phyloP scores from a whole-genome alignment of 2,888 invertebrate genomes.

The Meliscaeva auricollis region DNA sequence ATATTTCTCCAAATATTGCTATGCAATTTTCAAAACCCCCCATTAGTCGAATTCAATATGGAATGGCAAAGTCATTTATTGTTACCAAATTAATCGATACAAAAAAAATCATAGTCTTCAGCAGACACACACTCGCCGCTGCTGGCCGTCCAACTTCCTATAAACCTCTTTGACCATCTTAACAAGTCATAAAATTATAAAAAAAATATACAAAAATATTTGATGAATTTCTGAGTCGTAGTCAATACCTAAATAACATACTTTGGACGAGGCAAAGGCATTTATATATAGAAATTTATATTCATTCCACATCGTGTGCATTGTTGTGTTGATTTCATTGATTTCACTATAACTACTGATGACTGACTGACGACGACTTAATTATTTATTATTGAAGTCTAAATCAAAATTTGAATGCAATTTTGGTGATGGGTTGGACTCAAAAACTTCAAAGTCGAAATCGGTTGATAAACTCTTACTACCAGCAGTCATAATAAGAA shows the following conservation, averaged over 20 bases:
- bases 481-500: neutral
- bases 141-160: slow-evolving; percentile 60
- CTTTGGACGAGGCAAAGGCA: neutral
- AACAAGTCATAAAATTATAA: slow-evolving; percentile 50
- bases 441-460: slow-evolving; percentile 15
- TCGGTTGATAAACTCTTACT: slow-evolving; percentile 2
- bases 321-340: slow-evolving; percentile 33
- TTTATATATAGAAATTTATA: slow-evolving; percentile 51
- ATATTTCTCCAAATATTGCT: slow-evolving; percentile 45
- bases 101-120: slow-evolving; percentile 13
- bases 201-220: slow-evolving; percentile 23
- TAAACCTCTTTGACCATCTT: slow-evolving; percentile 56
- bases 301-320: slow-evolving; percentile 40
- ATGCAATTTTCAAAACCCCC: slow-evolving; percentile 25
- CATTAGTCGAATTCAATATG: slow-evolving; percentile 30
- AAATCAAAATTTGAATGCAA: slow-evolving; percentile 40
- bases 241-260: too few species aligned
- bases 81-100: slow-evolving; percentile 21
- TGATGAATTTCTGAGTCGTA: slow-evolving; percentile 5
- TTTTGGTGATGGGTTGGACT: slow-evolving; percentile 36
- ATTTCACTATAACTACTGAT: slow-evolving; percentile 59
- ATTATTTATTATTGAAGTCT: slow-evolving; percentile 5
- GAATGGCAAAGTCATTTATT: slow-evolving; percentile 35
- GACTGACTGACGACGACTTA: neutral
- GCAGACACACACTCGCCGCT: neutral